Percentiles rank a stretch among this genome's conserved stretches.
Evolutionary conservation across 2,888 invertebrate species (phyloP).

Genomic region (Pardosa pseudoannulata): DNA sequence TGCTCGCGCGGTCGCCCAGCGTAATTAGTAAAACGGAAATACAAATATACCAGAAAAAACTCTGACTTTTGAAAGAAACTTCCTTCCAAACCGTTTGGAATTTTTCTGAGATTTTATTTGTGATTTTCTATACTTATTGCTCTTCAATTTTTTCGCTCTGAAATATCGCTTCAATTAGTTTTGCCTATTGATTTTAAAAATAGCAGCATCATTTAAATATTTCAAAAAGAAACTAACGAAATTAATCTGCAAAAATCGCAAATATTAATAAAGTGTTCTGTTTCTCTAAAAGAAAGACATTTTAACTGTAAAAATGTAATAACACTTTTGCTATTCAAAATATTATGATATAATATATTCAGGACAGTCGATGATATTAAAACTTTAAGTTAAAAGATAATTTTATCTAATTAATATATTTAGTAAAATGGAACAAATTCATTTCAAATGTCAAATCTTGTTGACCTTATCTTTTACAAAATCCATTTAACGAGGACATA

Average conservation of each 20-base stretch:
- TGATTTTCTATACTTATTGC: background rate
- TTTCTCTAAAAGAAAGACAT: background rate
- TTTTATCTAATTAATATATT: too few species aligned
- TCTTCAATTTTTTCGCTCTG: background rate
- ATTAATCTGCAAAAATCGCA: constrained; percentile 2
- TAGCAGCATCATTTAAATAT: background rate
- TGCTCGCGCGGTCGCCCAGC: background rate
- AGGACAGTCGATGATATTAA: too few species aligned
- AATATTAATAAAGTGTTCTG: background rate
- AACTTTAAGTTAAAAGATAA: too few species aligned
- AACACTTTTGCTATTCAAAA: too few species aligned
- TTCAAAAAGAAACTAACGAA: constrained; percentile 8
- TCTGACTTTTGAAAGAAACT: constrained; percentile 14
- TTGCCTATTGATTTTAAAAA: constrained; percentile 5
- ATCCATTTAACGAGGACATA: too few species aligned
- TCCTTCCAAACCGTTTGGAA: background rate
- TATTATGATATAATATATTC: too few species aligned
- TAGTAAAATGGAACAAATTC: too few species aligned
- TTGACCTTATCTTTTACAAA: too few species aligned
- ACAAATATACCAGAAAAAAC: constrained; percentile 3
- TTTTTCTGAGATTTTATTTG: constrained; percentile 2
- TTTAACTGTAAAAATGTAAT: background rate
- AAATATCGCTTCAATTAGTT: background rate
- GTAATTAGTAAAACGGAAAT: constrained; percentile 27
- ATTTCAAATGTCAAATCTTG: too few species aligned